These are phyloP conservation scores for Drosophila watanabei DNA, from an alignment of 1,140 invertebrate species.

Conservation along the genomic window DNA sequence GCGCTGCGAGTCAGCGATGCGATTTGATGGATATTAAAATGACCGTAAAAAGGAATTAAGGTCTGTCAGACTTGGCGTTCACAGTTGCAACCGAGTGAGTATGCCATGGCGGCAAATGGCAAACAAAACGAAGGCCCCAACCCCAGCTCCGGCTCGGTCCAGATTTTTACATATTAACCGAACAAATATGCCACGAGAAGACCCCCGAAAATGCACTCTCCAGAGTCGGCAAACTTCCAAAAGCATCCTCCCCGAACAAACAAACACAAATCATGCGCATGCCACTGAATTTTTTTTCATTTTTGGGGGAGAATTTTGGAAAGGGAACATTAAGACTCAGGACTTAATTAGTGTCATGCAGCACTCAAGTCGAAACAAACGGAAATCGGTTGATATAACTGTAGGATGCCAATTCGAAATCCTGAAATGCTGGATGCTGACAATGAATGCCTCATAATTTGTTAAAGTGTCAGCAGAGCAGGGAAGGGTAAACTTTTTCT, in stretches of 20 bases:
- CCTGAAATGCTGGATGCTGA: conserved; percentile 7
- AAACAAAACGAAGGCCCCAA: conserved; percentile 33
- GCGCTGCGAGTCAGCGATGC: conserved; percentile 78
- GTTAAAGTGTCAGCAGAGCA: conserved; percentile 43
- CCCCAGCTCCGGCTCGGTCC: conserved; percentile 4
- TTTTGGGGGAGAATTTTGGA: conserved; percentile 11
- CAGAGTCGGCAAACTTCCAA: conserved; percentile 72
- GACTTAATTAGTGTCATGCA: conserved; percentile 83
- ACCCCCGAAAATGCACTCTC: conserved; percentile 38
- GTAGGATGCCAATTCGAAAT: conserved; percentile 63
- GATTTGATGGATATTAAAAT: conserved; percentile 85
- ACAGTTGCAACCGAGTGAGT: conserved; percentile 78
- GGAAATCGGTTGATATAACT: conserved; percentile 72
- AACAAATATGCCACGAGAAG: conserved; percentile 75
- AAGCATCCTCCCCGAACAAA: conserved; percentile 35
- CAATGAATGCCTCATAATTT: conserved; percentile 59
- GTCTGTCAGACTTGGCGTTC: conserved; percentile 80
- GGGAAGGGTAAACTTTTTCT: neutral
- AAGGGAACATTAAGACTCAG: conserved; percentile 24
- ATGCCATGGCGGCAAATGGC: conserved; percentile 56
- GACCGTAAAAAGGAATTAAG: conserved; percentile 85
- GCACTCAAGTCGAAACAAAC: conserved; percentile 67
- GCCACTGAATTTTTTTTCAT: conserved; percentile 18
- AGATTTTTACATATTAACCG: conserved; percentile 76
- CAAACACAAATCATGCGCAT: conserved; percentile 77